Evolutionary conservation across 2,888 invertebrate genomes (phyloP).

Genomic region (Venusia cambrica): DNA sequence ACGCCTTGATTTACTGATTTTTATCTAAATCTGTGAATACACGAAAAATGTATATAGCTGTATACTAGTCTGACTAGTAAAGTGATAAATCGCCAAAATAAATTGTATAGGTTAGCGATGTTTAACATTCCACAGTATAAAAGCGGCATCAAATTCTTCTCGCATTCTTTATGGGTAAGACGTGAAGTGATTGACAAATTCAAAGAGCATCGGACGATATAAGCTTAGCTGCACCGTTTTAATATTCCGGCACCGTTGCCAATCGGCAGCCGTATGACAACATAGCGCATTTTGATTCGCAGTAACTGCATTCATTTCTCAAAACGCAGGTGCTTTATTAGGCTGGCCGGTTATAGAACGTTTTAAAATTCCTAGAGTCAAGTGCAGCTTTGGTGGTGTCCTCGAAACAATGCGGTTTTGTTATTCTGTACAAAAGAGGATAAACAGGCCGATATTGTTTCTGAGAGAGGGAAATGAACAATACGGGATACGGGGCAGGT

Average conservation of each 20-base stretch:
- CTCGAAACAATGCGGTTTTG: slow-evolving; percentile 57
- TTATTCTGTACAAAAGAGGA: slow-evolving; percentile 61
- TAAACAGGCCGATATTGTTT: slow-evolving; percentile 61
- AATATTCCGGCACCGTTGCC: slow-evolving; percentile 44
- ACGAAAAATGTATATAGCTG: too few species aligned
- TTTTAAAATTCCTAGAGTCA: slow-evolving; percentile 45
- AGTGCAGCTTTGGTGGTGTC: slow-evolving; percentile 48
- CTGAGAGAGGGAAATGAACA: slow-evolving; percentile 48
- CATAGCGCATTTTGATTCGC: slow-evolving; percentile 37
- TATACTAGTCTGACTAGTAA: too few species aligned
- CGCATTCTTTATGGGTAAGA: slow-evolving; percentile 46
- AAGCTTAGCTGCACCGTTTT: slow-evolving; percentile 54
- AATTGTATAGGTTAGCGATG: slow-evolving; percentile 37
- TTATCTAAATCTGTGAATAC: too few species aligned
- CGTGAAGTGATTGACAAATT: slow-evolving; percentile 61
- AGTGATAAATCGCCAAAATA: too few species aligned
- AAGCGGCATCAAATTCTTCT: slow-evolving; percentile 42
- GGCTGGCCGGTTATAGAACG: slow-evolving; percentile 30
- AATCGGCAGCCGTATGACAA: slow-evolving; percentile 39
- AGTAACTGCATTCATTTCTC: slow-evolving; percentile 40
- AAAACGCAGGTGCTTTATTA: slow-evolving; percentile 32
- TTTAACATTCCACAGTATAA: slow-evolving; percentile 54
- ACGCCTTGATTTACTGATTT: too few species aligned
- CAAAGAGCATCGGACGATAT: slow-evolving; percentile 42
- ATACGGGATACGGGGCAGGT: slow-evolving; percentile 64